Base-by-base conservation (phyloP, 2,888 invertebrate species). In the Iselma pallidipennis region DNA sequence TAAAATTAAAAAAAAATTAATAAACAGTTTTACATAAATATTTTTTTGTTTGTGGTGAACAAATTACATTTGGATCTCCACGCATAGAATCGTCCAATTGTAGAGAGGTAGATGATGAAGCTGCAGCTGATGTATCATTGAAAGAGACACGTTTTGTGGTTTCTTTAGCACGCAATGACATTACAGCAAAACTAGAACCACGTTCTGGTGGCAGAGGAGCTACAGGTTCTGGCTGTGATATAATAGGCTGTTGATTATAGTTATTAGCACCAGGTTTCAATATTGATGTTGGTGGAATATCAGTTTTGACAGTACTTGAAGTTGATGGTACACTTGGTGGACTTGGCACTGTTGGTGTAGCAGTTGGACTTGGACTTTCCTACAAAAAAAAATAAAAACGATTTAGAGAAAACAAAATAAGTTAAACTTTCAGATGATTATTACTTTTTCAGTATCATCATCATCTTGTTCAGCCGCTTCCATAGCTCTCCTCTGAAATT, bases 401-500 rank as follows among this genome's bases (percentile, higher is more conserved):
- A 42, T 25, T 9, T 19, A 33, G 19, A 14, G 10, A 53, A 53
- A 53, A 9, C n/a, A 33, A 37, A 37, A 2, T 14, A 42, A 48
- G 19, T 25, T 26, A 45, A 19, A 54, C 33, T 33, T 7, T 28
- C 16, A 6, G 16, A 37, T 4, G 9, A n/a, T 67, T 62, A 69
- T 70, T 77, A 90, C 84, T 77, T 88, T 83, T 78, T 89, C 84
- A 74, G 85, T 84, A 55, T 91, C 91, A 54, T 91, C 91, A 57
- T 89, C 91, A 71, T 88, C 90, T 66, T 87, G 87, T 68, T 85
- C 88, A 59, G 86, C 87, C 29, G 86, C 86, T 81, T 95, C 94
- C 76, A 91, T 90, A 2, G 95, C 96, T 51, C 97, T 85, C 53
- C 94, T 87, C 78, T 97, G 96, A 80, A 98, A 98, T 82, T 98